Evolutionary conservation across 1,140 invertebrate species (phyloP).

Genomic region (Xylocopa sonorina): DNA sequence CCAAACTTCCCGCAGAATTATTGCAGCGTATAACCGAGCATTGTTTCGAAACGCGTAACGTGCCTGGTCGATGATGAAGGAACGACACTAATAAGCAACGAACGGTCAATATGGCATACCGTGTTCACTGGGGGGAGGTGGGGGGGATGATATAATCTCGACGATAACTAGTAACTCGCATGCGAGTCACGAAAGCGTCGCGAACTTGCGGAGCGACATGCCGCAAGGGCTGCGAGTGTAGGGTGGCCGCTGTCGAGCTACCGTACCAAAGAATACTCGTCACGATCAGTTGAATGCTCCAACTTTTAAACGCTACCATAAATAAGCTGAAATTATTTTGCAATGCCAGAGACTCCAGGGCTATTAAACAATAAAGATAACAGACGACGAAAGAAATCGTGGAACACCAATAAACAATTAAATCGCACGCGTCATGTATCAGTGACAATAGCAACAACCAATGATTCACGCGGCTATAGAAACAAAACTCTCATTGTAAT

Average conservation of each 20-base stretch:
- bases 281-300: conserved; percentile 8
- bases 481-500: too few species aligned
- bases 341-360: not conserved
- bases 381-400: not conserved
- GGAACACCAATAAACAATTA: not conserved
- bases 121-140: conserved; percentile 26
- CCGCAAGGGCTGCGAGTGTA: conserved; percentile 37
- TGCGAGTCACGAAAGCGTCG: conserved; percentile 64
- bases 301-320: not conserved
- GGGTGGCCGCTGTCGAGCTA: conserved; percentile 31
- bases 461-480: too few species aligned
- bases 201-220: conserved; percentile 56
- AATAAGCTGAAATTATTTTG: not conserved
- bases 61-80: conserved; percentile 59
- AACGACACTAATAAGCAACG: conserved; percentile 64
- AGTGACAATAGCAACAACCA: too few species aligned
- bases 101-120: conserved; percentile 55
- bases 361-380: not conserved
- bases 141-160: conserved; percentile 62
- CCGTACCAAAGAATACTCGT: conserved; percentile 11
- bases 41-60: conserved; percentile 20
- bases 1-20: conserved; percentile 1
- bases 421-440: too few species aligned
- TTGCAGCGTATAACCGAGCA: not conserved
- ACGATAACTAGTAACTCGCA: conserved; percentile 63